phyloP scores from a whole-genome alignment of 2,888 invertebrate species.

The Notodonta dromedarius region DNA sequence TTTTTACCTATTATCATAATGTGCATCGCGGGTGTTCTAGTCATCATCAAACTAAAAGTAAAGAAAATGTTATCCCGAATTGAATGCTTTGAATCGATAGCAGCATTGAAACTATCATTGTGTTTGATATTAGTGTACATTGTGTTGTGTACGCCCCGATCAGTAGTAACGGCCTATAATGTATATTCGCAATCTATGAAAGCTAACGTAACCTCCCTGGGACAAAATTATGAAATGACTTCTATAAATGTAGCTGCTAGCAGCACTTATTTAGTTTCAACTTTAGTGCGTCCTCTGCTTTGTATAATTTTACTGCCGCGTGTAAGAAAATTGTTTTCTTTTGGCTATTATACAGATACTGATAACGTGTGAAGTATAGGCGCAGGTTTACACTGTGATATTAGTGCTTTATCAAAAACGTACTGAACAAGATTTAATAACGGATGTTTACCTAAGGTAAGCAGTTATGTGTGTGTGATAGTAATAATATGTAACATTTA shows the following conservation, averaged over 20 bases:
- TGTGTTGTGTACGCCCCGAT: constrained; percentile 67
- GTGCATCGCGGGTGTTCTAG: constrained; percentile 53
- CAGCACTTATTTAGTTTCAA: constrained; percentile 57
- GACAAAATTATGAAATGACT: constrained; percentile 45
- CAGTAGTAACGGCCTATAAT: constrained; percentile 57
- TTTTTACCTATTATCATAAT: constrained; percentile 68
- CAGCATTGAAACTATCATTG: constrained; percentile 69
- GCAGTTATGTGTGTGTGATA: too few relatives aligned
- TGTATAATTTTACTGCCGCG: constrained; percentile 51
- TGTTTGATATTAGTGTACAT: constrained; percentile 64
- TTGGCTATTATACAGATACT: constrained; percentile 44
- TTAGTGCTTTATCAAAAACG: too few relatives aligned
- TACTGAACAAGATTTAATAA: not conserved
- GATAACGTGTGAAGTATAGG: constrained; percentile 39
- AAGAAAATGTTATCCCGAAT: constrained; percentile 48
- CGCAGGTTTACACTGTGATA: too few relatives aligned
- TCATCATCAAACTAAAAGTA: constrained; percentile 61
- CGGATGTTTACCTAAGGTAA: too few relatives aligned
- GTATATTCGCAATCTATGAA: constrained; percentile 54
- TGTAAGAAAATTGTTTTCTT: constrained; percentile 57
- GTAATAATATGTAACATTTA: too few relatives aligned
- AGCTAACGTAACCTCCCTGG: constrained; percentile 46
- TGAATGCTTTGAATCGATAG: constrained; percentile 54
- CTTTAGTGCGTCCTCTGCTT: constrained; percentile 47
- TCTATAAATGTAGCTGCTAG: constrained; percentile 57